phyloP scores from a whole-genome alignment of 2,888 invertebrate genomes.

The Spilarctia lutea region DNA sequence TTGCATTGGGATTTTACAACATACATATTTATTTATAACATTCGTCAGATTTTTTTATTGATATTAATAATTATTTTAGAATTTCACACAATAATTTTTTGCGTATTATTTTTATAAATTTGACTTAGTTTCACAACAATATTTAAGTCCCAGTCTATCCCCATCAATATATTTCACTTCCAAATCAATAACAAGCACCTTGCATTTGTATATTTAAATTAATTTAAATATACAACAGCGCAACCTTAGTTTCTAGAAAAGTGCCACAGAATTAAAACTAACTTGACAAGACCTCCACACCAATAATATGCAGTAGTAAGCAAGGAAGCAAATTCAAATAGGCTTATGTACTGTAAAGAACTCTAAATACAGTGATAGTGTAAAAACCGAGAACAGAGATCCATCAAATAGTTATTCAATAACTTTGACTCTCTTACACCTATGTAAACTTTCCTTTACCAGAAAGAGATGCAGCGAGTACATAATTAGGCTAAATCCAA shows the following conservation, averaged over 20 bases:
- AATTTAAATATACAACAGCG: too few relatives aligned
- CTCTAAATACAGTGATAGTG: not conserved
- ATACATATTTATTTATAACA: too few relatives aligned
- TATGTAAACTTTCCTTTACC: not conserved
- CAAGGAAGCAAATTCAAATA: not conserved
- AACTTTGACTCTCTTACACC: not conserved
- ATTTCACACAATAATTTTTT: too few relatives aligned
- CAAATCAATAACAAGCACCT: not conserved
- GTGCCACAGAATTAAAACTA: not conserved
- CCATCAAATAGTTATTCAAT: not conserved
- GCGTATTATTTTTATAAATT: too few relatives aligned
- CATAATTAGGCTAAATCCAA: not conserved
- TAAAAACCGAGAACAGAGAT: not conserved
- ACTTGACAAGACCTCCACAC: not conserved
- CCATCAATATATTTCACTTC: not conserved
- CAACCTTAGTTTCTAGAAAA: not conserved
- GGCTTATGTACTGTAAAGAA: not conserved
- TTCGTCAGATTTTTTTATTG: not conserved
- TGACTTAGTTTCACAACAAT: too few relatives aligned
- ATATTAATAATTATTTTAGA: not conserved
- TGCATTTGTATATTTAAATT: not conserved
- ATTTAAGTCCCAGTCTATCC: not conserved
- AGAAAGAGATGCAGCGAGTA: slow-evolving; percentile 6
- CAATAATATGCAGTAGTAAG: not conserved
- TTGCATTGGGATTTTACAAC: not conserved